Evolutionary conservation across 2,888 invertebrate genomes (phyloP).

Genomic region (Erebia aethiops): DNA sequence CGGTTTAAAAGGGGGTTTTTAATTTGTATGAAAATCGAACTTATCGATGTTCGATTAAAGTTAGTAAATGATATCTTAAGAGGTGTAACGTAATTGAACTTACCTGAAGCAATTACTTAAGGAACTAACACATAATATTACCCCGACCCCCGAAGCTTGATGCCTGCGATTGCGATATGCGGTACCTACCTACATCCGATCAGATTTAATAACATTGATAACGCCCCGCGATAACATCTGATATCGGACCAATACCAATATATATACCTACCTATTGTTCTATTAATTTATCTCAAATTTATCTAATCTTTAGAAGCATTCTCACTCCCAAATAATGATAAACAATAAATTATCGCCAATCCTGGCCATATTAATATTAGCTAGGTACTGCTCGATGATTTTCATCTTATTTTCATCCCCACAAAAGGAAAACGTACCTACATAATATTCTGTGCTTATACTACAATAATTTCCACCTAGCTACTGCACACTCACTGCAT

Average conservation of each 20-base stretch:
- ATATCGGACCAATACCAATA: background rate
- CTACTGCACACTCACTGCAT: background rate
- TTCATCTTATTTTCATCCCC: background rate
- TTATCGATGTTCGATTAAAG: too few species aligned
- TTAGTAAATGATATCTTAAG: background rate
- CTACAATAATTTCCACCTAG: too few species aligned
- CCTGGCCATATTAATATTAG: background rate
- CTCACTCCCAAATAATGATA: background rate
- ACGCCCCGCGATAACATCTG: background rate
- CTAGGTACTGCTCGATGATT: too few species aligned
- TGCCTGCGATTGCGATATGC: too few species aligned
- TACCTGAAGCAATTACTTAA: background rate
- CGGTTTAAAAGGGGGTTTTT: too few species aligned
- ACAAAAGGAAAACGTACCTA: too few species aligned
- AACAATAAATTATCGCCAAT: background rate
- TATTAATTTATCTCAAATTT: background rate
- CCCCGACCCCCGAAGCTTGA: background rate
- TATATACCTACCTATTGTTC: too few species aligned
- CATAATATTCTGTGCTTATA: too few species aligned
- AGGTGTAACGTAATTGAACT: background rate
- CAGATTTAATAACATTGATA: constrained; percentile 1
- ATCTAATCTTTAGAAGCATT: constrained; percentile 5
- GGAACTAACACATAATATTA: background rate
- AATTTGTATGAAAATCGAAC: too few species aligned
- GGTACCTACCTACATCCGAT: background rate